Evolutionary conservation across 2,113 vertebrate species (phyloP).

Genomic region (Tenrec ecaudatus): DNA sequence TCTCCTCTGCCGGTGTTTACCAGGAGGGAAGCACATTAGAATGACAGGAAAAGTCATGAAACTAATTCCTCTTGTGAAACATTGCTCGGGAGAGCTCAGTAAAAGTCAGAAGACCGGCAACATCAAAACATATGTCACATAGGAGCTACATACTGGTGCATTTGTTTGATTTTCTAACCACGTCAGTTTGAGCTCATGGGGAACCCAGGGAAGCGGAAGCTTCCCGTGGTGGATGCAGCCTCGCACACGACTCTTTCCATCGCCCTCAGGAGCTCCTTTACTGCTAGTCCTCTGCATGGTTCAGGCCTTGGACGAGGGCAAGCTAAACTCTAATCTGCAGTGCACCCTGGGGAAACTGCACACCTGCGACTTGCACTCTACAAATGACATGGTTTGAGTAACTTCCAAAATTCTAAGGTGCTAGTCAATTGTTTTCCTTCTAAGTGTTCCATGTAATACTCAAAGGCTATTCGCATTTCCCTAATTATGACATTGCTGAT

Average conservation of each 20-base stretch:
- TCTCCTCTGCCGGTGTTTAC: background rate
- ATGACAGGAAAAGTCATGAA: background rate
- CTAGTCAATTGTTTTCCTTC: background rate
- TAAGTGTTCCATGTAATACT: background rate
- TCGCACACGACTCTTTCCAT: rapidly evolving
- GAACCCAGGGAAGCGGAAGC: rapidly evolving
- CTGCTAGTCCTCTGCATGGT: background rate
- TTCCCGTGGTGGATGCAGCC: too few species aligned
- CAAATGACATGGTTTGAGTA: background rate
- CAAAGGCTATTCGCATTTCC: background rate
- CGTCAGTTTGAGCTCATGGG: background rate
- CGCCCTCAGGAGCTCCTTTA: background rate
- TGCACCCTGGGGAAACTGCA: background rate
- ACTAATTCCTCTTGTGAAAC: background rate
- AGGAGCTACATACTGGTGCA: too few species aligned
- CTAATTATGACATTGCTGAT: background rate
- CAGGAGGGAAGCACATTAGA: background rate
- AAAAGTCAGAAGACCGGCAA: background rate
- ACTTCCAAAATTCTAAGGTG: background rate
- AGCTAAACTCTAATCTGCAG: background rate
- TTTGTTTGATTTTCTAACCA: too few species aligned
- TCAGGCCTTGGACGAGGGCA: background rate
- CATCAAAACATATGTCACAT: background rate
- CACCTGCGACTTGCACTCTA: background rate
- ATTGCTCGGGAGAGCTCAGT: background rate